Conservation (phyloP, 2,113 vertebrate genomes). For the Neogobius melanostomus region DNA sequence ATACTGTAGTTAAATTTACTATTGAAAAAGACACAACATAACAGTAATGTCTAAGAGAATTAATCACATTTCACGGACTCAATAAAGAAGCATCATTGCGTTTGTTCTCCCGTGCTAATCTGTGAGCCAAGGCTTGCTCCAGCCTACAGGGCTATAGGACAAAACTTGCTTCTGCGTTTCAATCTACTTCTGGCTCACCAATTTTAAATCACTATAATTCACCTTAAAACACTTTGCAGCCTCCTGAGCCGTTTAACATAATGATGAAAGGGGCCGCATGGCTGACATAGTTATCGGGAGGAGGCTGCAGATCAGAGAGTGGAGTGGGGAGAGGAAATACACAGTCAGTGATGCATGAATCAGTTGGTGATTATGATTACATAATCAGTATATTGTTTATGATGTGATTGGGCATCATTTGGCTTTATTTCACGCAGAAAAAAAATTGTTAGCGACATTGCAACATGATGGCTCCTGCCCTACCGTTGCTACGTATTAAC, state of each 20-base stretch:
- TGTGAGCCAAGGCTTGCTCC: slow-evolving; percentile 46
- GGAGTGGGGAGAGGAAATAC: slow-evolving; percentile 20
- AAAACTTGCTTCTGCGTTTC: slow-evolving; percentile 30
- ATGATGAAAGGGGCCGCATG: slow-evolving; percentile 24
- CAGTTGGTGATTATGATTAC: slow-evolving; percentile 20
- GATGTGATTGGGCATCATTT: background rate
- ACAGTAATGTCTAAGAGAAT: slow-evolving; percentile 31
- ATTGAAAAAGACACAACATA: background rate
- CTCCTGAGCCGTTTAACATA: slow-evolving; percentile 21
- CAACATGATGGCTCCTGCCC: no score
- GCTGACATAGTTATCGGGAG: slow-evolving; percentile 28
- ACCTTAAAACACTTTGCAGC: slow-evolving; percentile 27
- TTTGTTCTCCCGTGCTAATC: slow-evolving; percentile 58
- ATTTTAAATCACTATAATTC: slow-evolving; percentile 41
- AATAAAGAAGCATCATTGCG: slow-evolving; percentile 55
- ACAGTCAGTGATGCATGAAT: slow-evolving; percentile 20
- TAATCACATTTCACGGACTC: slow-evolving; percentile 47
- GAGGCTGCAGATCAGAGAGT: slow-evolving; percentile 30
- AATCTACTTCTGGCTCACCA: slow-evolving; percentile 25
- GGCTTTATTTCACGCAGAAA: background rate
- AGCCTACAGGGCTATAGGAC: slow-evolving; percentile 42
- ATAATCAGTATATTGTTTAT: slow-evolving; percentile 34
- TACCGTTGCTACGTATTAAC: no score
- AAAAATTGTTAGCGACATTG: no score
- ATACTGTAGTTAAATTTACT: background rate